phyloP scores from a whole-genome alignment of 53 echinoderm and acorn worm species.

The Henricia sp. region DNA sequence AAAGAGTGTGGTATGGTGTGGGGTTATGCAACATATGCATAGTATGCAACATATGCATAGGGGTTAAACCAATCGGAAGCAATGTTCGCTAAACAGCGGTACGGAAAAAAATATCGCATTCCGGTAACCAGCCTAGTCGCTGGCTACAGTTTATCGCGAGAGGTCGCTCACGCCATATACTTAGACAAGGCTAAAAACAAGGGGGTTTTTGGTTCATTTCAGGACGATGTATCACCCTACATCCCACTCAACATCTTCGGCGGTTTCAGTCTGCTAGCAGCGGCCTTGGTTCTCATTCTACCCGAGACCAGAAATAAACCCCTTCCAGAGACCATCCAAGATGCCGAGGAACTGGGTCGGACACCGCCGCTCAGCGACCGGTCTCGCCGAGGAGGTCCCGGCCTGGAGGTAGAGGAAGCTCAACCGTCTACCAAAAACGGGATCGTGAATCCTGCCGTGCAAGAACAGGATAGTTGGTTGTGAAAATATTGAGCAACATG shows the following conservation, averaged over 20 bases:
- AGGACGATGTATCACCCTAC: slow-evolving; percentile 23
- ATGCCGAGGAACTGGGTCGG: slow-evolving; percentile 54
- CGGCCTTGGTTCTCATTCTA: slow-evolving; percentile 48
- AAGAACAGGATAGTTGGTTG: slow-evolving; percentile 26
- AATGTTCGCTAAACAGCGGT: too few species aligned
- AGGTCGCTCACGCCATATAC: background rate
- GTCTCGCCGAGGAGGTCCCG: background rate
- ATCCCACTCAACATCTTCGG: slow-evolving; percentile 65
- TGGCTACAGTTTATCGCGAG: background rate
- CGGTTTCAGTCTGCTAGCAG: slow-evolving; percentile 41
- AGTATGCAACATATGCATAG: too few species aligned
- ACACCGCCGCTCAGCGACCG: background rate
- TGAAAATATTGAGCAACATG: background rate
- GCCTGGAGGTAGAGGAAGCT: background rate
- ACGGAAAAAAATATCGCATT: background rate
- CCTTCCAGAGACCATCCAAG: slow-evolving; percentile 83
- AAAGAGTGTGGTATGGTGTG: too few species aligned
- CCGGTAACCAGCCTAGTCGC: too few species aligned
- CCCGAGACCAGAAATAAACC: slow-evolving; percentile 79
- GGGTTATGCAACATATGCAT: too few species aligned
- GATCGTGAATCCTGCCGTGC: background rate
- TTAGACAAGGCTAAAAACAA: too few species aligned
- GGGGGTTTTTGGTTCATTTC: background rate
- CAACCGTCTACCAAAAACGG: background rate
- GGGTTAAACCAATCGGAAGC: too few species aligned